phyloP scores from a whole-genome alignment of 30 jellyfish, hydroid and myxozoan genomes.

The Rhopilema esculentum region DNA sequence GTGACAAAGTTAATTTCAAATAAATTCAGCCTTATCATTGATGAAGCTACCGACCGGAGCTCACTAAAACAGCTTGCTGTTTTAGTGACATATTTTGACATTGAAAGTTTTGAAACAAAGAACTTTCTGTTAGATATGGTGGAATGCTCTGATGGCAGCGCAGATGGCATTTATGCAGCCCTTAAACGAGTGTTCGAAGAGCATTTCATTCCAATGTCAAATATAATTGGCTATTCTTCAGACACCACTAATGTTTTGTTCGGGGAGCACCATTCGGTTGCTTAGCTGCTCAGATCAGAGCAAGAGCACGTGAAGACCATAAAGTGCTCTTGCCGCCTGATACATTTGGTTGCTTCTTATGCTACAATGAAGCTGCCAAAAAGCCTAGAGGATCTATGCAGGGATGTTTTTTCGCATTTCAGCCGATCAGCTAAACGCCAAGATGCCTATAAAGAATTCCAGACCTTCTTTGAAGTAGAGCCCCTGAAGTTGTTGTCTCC shows the following conservation, averaged over 20 bases:
- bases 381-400: conserved; percentile 58
- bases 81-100: conserved; percentile 6
- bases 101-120: background rate
- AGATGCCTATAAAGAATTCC: conserved; percentile 43
- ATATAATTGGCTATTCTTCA: conserved; percentile 65
- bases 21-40: conserved; percentile 20
- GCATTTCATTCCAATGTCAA: conserved; percentile 57
- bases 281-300: conserved; percentile 25
- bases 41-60: conserved; percentile 34
- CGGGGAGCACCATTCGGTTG: conserved; percentile 70
- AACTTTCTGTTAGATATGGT: conserved; percentile 48
- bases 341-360: conserved; percentile 68
- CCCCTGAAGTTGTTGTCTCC: conserved; percentile 69
- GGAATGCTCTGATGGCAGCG: conserved; percentile 61
- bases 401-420: conserved; percentile 60
- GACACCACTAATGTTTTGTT: conserved; percentile 74
- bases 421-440: conserved; percentile 74
- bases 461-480: conserved; percentile 44
- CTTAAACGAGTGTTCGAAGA: conserved; percentile 24
- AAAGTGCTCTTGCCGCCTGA: conserved; percentile 56
- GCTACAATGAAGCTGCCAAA: conserved; percentile 68
- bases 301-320: conserved; percentile 19
- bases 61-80: conserved; percentile 20
- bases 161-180: conserved; percentile 26
- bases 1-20: background rate